Evolutionary conservation across 2,113 vertebrate genomes (phyloP), one percentile per base, ranked within the genome.

Genomic region (Guaruba guarouba): DNA sequence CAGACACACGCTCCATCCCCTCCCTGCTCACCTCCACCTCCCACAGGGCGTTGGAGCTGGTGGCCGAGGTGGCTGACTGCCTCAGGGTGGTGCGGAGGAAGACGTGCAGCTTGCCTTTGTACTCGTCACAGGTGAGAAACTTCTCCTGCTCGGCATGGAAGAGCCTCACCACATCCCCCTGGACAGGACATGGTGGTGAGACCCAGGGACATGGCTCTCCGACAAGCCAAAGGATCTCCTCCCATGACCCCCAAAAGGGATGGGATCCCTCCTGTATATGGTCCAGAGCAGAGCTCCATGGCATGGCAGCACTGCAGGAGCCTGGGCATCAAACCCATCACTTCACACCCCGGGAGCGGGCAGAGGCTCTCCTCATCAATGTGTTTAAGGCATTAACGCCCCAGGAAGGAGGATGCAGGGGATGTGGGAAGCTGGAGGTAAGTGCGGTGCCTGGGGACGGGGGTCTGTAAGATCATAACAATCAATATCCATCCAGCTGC

Each of bases 101-200:
- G 17, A 99, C 99, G 15, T 99, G 99, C 20, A 99, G 97, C 85
- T 98, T 99, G 96, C 96, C 96, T 88, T 98, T 99, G 96, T 99
- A 99, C 94, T 99, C 99, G 0, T 99, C 99, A 2, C 99, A 99
- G 2, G 99, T 99, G 89, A 99, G 98, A 94, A 99, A 99, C 98
- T 99, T 99, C 94, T 99, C 99, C 97, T 99, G 99, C 97, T 99
- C 99, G 0, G 99, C 99, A 0, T 99, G 99, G 96, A 99, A 99
- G 79, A 99, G 97, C 61, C 99, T 98, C 46, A 99, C 99, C 82
- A 99, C 99, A 0, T 99, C 99, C 12, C 99, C 99, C 99, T 99
- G 96, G 92, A 78, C 3, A 3, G 74, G 55, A 78, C 48, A 93
- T 2, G 7, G 63, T 17, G 28, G 37, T 25, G 13, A 93, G 69